These are phyloP conservation scores for Drosophila murphyi DNA, from an alignment of 1,140 invertebrate species.

Conservation along the genomic window DNA sequence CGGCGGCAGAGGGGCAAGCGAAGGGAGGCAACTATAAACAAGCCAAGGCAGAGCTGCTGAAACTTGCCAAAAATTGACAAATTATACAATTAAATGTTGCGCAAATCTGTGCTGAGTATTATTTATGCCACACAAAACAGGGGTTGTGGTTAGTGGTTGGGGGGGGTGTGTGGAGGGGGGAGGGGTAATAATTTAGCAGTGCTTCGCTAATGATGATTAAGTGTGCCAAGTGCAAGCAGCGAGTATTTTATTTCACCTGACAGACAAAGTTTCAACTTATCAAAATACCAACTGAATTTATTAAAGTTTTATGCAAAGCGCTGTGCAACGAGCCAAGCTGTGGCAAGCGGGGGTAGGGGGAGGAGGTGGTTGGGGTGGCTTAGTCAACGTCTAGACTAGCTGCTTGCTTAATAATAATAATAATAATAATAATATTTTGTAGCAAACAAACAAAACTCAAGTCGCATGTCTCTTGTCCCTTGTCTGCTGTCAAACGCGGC, in stretches of 20 bases:
- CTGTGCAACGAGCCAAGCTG: neutral
- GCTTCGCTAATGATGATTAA: constrained; percentile 69
- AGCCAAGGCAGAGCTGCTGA: neutral
- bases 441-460: constrained; percentile 43
- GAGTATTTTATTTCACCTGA: constrained; percentile 43
- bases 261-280: constrained; percentile 73
- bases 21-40: constrained; percentile 30
- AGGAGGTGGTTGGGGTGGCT: neutral
- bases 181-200: constrained; percentile 22
- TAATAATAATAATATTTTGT: constrained; percentile 30
- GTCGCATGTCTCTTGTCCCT: constrained; percentile 13
- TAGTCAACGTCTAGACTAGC: constrained; percentile 34
- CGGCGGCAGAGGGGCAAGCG: too few species aligned
- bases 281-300: constrained; percentile 71
- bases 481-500: constrained; percentile 34
- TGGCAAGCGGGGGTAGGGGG: neutral
- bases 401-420: constrained; percentile 41
- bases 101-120: constrained; percentile 47
- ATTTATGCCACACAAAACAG: constrained; percentile 56
- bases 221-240: constrained; percentile 41
- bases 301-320: constrained; percentile 49
- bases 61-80: constrained; percentile 47
- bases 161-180: neutral
- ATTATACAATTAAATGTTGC: constrained; percentile 70
- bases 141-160: neutral